A percentile compares a stretch with the other conserved stretches of the same genome.
Evolutionary conservation across 2,888 invertebrate species (phyloP).

Genomic region (Andrena camellia): DNA sequence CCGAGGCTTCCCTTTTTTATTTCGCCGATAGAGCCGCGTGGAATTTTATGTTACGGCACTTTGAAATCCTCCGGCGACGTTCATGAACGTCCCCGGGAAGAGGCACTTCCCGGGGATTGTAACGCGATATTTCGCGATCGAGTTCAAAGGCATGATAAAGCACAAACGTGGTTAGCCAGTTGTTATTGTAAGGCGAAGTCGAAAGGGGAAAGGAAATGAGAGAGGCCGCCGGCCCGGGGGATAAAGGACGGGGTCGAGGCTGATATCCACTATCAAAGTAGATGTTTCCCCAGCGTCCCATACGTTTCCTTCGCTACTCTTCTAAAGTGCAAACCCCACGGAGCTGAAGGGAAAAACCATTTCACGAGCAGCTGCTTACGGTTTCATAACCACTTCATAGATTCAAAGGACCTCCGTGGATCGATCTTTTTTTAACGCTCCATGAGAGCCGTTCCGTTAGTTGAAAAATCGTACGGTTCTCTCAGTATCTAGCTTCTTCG

Average conservation of each 20-base stretch:
- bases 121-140: slow-evolving; percentile 46
- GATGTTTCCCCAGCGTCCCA: slow-evolving; percentile 77
- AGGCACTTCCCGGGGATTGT: slow-evolving; percentile 24
- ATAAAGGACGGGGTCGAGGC: slow-evolving; percentile 54
- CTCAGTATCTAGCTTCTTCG: too few species aligned
- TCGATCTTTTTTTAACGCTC: slow-evolving; percentile 47
- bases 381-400: slow-evolving; percentile 70
- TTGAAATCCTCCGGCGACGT: slow-evolving; percentile 11
- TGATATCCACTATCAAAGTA: slow-evolving; percentile 78
- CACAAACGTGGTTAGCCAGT: slow-evolving; percentile 54
- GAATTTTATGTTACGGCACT: slow-evolving; percentile 39
- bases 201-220: slow-evolving; percentile 19
- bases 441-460: background rate
- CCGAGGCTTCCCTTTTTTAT: slow-evolving; percentile 12
- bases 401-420: slow-evolving; percentile 53
- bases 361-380: slow-evolving; percentile 62
- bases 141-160: slow-evolving; percentile 47
- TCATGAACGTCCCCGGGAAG: background rate
- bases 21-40: background rate
- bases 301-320: slow-evolving; percentile 76
- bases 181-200: slow-evolving; percentile 57
- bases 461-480: background rate
- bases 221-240: slow-evolving; percentile 40
- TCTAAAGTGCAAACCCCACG: slow-evolving; percentile 74
- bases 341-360: slow-evolving; percentile 56